A percentile compares a stretch with the other conserved stretches of the same genome.
Evolutionary conservation across 2,113 vertebrate genomes (phyloP).

Genomic region (Orthonyx spaldingii): DNA sequence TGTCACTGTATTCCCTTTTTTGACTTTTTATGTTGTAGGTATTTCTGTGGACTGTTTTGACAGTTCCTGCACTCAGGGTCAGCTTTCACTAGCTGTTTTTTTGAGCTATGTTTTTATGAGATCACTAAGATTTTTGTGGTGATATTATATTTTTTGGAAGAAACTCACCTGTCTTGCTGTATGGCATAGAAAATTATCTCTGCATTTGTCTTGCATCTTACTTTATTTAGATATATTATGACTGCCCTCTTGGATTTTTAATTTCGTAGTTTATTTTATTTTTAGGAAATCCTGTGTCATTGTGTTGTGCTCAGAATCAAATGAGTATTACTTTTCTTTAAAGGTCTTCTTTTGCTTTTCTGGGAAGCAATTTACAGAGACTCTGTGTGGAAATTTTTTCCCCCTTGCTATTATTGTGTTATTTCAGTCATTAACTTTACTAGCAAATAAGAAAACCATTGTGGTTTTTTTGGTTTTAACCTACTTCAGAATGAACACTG

Average conservation of each 20-base stretch:
- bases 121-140: not conserved
- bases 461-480: not conserved
- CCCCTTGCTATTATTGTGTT: not conserved
- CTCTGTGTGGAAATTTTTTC: not conserved
- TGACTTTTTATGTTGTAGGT: not conserved
- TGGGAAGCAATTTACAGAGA: not conserved
- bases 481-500: not conserved
- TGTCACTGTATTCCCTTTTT: not conserved
- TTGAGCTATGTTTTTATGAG: not conserved
- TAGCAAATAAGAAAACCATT: not conserved
- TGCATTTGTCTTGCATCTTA: not conserved
- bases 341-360: not conserved
- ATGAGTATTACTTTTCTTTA: not conserved
- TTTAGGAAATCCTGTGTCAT: not conserved
- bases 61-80: not conserved
- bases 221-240: not conserved
- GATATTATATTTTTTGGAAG: not conserved
- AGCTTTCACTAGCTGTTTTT: not conserved
- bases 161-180: not conserved
- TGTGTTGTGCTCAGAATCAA: not conserved
- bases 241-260: not conserved
- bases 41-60: not conserved
- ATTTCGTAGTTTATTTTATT: not conserved
- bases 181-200: not conserved
- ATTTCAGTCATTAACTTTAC: not conserved